phyloP scores from a whole-genome alignment of 1,140 invertebrate species.

The Eciton burchellii region DNA sequence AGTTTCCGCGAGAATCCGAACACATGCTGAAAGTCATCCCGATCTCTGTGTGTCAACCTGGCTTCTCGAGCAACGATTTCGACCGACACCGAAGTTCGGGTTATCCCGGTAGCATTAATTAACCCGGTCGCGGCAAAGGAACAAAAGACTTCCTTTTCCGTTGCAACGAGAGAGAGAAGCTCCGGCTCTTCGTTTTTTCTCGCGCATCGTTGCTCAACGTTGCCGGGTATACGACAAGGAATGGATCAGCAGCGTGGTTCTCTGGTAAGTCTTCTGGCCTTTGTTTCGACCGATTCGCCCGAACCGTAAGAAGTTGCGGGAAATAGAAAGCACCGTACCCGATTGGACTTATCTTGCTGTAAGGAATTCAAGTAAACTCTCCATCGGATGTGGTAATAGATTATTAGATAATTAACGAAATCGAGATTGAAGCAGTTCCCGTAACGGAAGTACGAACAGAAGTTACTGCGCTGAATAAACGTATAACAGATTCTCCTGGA shows the following conservation, averaged over 20 bases:
- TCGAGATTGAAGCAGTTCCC: neutral
- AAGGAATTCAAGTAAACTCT: neutral
- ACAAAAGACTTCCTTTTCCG: constrained; percentile 66
- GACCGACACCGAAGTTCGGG: constrained; percentile 48
- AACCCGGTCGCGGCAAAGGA: constrained; percentile 63
- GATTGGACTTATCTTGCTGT: neutral
- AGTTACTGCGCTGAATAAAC: neutral
- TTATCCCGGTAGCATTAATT: constrained; percentile 65
- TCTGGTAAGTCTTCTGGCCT: constrained; percentile 33
- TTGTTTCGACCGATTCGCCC: constrained; percentile 24
- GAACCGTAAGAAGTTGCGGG: neutral
- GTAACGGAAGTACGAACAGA: neutral
- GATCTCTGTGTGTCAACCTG: constrained; percentile 7
- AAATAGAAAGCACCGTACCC: neutral
- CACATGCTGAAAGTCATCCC: constrained; percentile 11
- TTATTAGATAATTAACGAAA: constrained; percentile 19
- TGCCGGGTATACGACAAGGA: constrained; percentile 19
- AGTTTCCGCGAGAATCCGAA: constrained; percentile 21
- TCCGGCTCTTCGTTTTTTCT: constrained; percentile 43
- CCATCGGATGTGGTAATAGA: neutral
- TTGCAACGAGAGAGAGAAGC: constrained; percentile 32
- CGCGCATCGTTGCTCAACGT: constrained; percentile 45
- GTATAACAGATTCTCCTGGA: neutral
- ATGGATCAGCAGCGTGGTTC: constrained; percentile 18
- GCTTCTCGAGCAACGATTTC: constrained; percentile 42